Base-by-base conservation (phyloP, 2,797 vertebrate species). In the Scomberomorus guttatus region DNA sequence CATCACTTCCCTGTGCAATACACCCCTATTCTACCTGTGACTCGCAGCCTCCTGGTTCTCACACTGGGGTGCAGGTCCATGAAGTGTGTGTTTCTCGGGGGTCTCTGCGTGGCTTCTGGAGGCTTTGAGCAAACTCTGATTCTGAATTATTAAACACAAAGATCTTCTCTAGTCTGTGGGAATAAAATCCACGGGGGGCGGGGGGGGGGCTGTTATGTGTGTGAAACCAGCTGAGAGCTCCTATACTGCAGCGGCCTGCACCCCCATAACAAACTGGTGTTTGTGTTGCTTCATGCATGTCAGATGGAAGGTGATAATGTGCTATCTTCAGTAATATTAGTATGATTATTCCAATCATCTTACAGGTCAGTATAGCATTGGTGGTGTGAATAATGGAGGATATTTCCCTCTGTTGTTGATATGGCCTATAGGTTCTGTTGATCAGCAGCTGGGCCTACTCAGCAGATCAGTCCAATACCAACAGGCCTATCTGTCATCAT, bases 191-290 rank as follows among this genome's bases (percentile, higher is more conserved):
- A 34, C n/a, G 5, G 29, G 32, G 37, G 51, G 58, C 22, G 29
- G 57, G 64, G 37, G 55, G 50, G 44, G 52, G 20, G 20, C 48
- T n/a, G 25, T n/a, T 37, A 51, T 48, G 25, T 55, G 55, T 79
- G 60, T 68, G 76, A 74, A 29, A 25, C 67, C 77, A 37, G 57
- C 5, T 10, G 62, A 42, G 55, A 25, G 27, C 42, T 50, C 64
- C 65, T 32, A 0, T 34, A 34, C 50, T 32, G 42, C 60, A 70
- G 44, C 24, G 54, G 57, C 55, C 66, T 62, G 50, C 22, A 56
- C n/a, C 20, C 48, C 9, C 46, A 60, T 24, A 25, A 34, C 64
- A 60, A 32, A 70, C 70, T 9, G 20, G 5, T 66, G 34, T 39
- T 24, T 9, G 55, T 54, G 27, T 12, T 46, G n/a, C 32, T 61